Percentiles rank a stretch among this genome's conserved stretches.
Evolutionary conservation across 1,140 invertebrate genomes (phyloP).

Genomic region (Drosophila insularis): DNA sequence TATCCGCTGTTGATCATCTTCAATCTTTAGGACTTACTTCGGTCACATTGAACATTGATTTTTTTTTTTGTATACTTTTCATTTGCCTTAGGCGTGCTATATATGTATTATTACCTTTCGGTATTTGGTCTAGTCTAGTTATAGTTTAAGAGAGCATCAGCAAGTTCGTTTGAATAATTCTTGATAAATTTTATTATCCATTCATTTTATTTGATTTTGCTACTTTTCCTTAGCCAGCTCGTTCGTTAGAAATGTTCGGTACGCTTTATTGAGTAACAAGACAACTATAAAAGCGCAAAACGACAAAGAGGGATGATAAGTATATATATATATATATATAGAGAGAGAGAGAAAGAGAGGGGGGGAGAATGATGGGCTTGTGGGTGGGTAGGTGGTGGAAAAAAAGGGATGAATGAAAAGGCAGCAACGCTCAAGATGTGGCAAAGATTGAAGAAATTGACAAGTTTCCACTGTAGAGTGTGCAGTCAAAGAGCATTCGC

Average conservation of each 20-base stretch:
- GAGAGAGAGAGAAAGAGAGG: background rate
- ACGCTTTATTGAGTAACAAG: constrained; percentile 57
- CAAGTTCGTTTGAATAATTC: constrained; percentile 13
- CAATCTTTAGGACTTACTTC: constrained; percentile 15
- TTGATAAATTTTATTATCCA: background rate
- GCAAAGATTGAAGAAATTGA: constrained; percentile 63
- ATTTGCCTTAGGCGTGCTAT: too few relatives aligned
- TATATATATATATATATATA: background rate
- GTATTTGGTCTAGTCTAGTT: background rate
- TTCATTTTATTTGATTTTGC: constrained; percentile 56
- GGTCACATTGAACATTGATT: constrained; percentile 36
- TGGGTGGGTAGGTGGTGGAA: constrained; percentile 6
- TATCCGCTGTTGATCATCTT: constrained; percentile 52
- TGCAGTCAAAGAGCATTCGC: constrained; percentile 71
- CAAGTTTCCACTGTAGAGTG: constrained; percentile 75
- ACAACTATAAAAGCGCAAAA: constrained; percentile 70
- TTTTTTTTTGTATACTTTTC: background rate
- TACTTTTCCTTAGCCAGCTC: constrained; percentile 35
- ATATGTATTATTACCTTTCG: background rate
- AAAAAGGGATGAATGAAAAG: background rate
- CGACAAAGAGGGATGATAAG: constrained; percentile 18
- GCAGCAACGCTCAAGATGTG: constrained; percentile 12
- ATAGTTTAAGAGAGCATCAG: constrained; percentile 15
- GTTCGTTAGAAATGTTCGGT: too few relatives aligned
- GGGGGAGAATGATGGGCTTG: background rate